Base-by-base conservation (phyloP, 1,140 invertebrate species). In the Dendrolimus kikuchii region DNA sequence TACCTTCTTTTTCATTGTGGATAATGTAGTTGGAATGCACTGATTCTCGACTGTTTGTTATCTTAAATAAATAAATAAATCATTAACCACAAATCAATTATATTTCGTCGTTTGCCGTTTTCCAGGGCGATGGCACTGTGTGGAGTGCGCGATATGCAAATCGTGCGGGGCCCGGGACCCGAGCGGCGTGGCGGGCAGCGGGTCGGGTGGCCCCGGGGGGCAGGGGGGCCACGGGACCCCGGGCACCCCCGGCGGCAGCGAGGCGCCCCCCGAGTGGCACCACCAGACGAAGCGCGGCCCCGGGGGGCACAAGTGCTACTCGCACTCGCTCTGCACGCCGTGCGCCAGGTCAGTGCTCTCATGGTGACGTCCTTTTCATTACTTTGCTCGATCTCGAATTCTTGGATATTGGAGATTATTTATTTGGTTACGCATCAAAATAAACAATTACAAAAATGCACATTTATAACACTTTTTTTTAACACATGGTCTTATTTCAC, bases 51-150 rank as follows among this genome's bases (percentile, higher is more conserved):
- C 2, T 5, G 39, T n/a, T 7, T 7, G 5, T 49, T 55, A 5
- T 23, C 23, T 3, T 23, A 23, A 23, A 23, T 23, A 23, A 2
- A 23, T 23, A 23, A 23, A 23, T 2, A 23, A 1, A 23, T 23
- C 3, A 23, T 23, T 23, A 3, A 23, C 23, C 1, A 23, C 23
- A 23, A 1, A 23, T 23, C 23, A 23, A 23, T 23, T 2, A 23
- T 23, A 23, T 23, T 23, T 23, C 23, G 23, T 23, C 23, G 23
- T 2, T 23, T 23, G 23, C 23, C 3, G 23, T 23, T 46, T 41
- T 69, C 5, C 60, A 90, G 89, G 96, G 7, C 91, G 94, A 36
- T 98, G 96, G 96, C 94, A 96, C 69, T 98, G 97, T 86, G 90
- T 91, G 58, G 91, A 93, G 57, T 96, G 95, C 77, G 91, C 92